Evolutionary conservation across 92 coral and sea anemone genomes (phyloP).

Genomic region (Galaxea fascicularis): DNA sequence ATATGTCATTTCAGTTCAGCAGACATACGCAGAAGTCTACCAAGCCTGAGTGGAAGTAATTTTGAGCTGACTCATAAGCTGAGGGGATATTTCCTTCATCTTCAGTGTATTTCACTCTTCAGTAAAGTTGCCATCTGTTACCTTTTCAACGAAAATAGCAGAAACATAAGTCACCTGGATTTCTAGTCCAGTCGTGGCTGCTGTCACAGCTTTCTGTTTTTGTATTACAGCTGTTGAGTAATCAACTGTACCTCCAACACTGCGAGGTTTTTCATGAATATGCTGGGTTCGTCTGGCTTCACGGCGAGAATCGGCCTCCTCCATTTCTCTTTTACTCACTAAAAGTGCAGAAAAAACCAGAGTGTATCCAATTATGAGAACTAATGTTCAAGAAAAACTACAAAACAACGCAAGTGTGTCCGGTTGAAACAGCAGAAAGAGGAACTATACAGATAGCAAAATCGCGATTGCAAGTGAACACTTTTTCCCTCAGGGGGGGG

Average conservation of each 20-base stretch:
- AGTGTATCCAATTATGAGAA: background rate
- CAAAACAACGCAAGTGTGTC: background rate
- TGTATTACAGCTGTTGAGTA: slow-evolving; percentile 10
- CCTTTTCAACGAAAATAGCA: no score
- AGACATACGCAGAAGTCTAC: no score
- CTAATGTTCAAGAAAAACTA: background rate
- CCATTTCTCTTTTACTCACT: slow-evolving; percentile 43
- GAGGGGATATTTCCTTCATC: no score
- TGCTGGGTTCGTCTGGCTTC: slow-evolving; percentile 20
- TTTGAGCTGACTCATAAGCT: no score
- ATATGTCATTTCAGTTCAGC: no score
- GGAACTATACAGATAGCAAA: background rate
- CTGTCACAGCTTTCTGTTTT: slow-evolving; percentile 32
- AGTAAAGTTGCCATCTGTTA: no score
- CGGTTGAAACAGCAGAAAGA: background rate
- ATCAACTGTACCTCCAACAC: slow-evolving; percentile 24
- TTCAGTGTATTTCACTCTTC: no score
- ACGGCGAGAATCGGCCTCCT: slow-evolving; percentile 21
- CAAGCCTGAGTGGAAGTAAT: no score
- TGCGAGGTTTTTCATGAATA: slow-evolving; percentile 30
- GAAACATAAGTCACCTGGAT: slow-evolving; percentile 15
- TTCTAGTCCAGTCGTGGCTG: slow-evolving; percentile 30
- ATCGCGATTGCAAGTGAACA: background rate
- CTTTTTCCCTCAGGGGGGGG: background rate
- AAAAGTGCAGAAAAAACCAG: background rate